Evolutionary conservation across 2,797 vertebrate species (phyloP), one percentile per base, ranked within the genome.

Genomic region (Lutra lutra): DNA sequence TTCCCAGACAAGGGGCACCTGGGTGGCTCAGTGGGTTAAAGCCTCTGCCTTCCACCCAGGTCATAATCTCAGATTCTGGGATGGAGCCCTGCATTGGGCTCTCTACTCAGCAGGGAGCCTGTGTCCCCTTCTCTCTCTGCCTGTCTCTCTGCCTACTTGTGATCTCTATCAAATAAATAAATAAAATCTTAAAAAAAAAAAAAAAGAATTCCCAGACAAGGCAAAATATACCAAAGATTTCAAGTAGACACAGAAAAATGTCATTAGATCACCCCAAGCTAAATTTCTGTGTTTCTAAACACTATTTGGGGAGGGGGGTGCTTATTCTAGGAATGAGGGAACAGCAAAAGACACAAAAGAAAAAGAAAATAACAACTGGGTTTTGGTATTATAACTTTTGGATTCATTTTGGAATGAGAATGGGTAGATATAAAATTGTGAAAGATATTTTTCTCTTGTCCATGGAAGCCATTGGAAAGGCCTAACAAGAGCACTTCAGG

Each of bases 191-290:
- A 1, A 56, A 56, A 56, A 56, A 20, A 56, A 54, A 46, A 48
- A 48, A 48, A 54, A 77, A 72, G 14, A 87, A 68, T 62, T 56
- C 2, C 1, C 14, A 78, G 4, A 32, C 3, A 80, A 91, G 7
- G 64, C 32, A 92, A 79, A 35, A 21, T 15, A 54, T 8, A 17
- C 4, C 8, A 89, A 86, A 75, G 21, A 48, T 20, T 38, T 73
- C 32, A 96, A 64, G 7, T 35, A 88, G 64, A 90, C 82, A 51
- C 8, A 96, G 6, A 79, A 92, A 73, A 66, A 70, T 66, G 38
- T 9, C 17, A 27, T 56, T 64, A 86, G 5, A 70, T 84, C 7
- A 84, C 0, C 64, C 17, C 46, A 51, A 86, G n/a, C 78, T 0
- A 66, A 89, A 51, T 80, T 64, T 88, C 7, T 46, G 23, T 58